Base-by-base conservation (phyloP, 2,888 invertebrate species). In the Lasioglossum marginatum region DNA sequence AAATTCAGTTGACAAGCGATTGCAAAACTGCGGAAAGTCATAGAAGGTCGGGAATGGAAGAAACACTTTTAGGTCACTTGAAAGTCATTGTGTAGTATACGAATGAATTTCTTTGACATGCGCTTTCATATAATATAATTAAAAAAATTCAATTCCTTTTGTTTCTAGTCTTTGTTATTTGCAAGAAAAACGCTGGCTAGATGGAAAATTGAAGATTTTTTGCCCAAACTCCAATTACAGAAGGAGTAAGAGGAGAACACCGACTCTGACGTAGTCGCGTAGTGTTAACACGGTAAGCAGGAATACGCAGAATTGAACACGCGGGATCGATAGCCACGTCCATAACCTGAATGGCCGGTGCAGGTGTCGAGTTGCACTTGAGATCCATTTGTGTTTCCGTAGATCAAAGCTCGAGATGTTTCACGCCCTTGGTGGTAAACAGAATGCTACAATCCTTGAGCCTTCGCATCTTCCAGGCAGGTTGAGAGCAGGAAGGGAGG, bases 351-450 rank as follows among this genome's bases (percentile, higher is more conserved):
- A 19, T 37, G 31, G n/a, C 6, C 2, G 31, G 45, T 34, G 23
- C n/a, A n/a, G 60, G 45, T 43, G 72, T 75, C 70, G 70, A 73
- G 34, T 71, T 23, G n/a, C 68, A 63, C 57, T 79, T n/a, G 19
- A 71, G 19, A 77, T 77, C 73, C 79, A 82, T 79, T 76, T 63
- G 52, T 66, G 76, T 77, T 81, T 70, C 76, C 79, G 77, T 57
- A 71, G 79, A 87, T 87, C 87, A 86, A 87, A 87, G 87, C 86
- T 45, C 72, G 63, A 86, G 83, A 79, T 83, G 77, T 86, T 83
- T 83, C 83, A 75, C 78, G 72, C 74, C 57, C 34, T 66, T 23
- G 63, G 43, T 45, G 14, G 68, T 66, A 43, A 77, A 85, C 57
- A 71, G 78, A 81, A 71, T 79, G 57, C 37, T 31, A 72, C 66